phyloP scores from a whole-genome alignment of 2,797 vertebrate species.

The Sebastes steindachneri region DNA sequence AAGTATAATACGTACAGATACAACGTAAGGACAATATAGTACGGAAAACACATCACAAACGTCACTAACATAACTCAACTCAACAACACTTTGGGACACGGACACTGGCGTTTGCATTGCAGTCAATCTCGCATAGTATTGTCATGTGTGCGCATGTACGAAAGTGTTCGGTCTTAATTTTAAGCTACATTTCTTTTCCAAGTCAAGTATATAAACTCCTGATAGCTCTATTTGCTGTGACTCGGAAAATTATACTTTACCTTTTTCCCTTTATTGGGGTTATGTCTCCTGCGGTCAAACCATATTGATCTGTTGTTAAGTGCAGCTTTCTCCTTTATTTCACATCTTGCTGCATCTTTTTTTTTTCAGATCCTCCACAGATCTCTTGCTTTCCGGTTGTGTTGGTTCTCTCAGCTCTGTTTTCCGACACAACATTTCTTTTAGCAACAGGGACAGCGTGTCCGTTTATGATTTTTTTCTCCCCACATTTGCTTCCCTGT shows the following conservation, averaged over 20 bases:
- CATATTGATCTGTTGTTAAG: conserved; percentile 48
- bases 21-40: neutral
- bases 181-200: neutral
- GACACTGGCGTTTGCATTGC: neutral
- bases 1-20: neutral
- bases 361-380: neutral
- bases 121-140: neutral
- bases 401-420: neutral
- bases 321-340: conserved; percentile 25
- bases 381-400: neutral
- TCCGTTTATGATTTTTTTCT: neutral
- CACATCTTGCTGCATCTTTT: neutral
- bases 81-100: neutral
- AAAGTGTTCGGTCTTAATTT: neutral
- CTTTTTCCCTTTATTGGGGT: conserved; percentile 32
- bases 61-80: neutral
- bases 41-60: neutral
- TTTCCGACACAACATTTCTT: neutral
- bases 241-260: conserved; percentile 33
- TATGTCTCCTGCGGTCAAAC: conserved; percentile 34
- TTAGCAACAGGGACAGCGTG: neutral
- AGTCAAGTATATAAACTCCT: conserved; percentile 15
- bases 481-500: neutral
- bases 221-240: conserved; percentile 5
- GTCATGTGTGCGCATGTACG: neutral